Conservation (phyloP, 1,140 invertebrate species). For the Platorchestia sp. region DNA sequence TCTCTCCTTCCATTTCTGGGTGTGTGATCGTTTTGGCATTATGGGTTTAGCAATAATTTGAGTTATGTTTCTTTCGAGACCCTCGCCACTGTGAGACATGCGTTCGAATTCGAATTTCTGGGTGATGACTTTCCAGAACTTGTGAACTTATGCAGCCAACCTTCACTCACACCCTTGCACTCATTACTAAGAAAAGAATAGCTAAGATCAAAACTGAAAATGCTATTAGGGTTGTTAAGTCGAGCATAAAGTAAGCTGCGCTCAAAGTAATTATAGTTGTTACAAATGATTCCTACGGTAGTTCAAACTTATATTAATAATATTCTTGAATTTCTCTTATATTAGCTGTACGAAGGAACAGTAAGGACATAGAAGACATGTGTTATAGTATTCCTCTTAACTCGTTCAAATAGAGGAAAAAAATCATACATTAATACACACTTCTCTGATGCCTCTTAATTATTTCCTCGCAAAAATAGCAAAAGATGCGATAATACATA, state of each 20-base stretch:
- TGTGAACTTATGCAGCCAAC: neutral
- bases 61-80: neutral
- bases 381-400: no score
- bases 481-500: neutral
- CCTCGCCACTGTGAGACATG: neutral
- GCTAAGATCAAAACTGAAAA: neutral
- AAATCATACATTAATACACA: no score
- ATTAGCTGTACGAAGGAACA: no score
- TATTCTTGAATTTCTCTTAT: no score
- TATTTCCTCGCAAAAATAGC: neutral
- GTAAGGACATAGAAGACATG: no score
- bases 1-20: neutral
- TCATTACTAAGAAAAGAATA: neutral
- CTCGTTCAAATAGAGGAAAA: no score
- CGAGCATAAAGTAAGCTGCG: neutral
- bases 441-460: neutral
- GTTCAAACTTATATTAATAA: no score
- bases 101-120: neutral
- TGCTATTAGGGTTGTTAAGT: neutral
- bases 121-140: neutral
- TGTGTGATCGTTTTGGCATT: neutral
- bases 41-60: neutral
- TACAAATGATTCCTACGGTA: neutral
- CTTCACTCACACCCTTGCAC: neutral
- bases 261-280: neutral